Percentiles rank a stretch among this genome's conserved stretches.
Evolutionary conservation across 2,888 invertebrate genomes (phyloP).

Genomic region (Cremastobaeus sp.): DNA sequence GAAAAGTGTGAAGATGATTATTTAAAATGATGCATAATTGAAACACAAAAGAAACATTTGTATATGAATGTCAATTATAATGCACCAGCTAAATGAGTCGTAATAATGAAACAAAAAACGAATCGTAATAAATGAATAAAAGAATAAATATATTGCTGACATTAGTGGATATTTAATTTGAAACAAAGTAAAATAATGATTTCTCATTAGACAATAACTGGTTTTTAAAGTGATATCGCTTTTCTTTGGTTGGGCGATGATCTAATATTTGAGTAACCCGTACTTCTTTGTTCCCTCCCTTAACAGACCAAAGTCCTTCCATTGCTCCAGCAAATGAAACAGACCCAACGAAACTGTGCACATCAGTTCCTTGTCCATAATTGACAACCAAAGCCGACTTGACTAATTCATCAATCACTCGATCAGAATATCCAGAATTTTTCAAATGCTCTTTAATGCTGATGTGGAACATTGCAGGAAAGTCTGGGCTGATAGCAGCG

Average conservation of each 20-base stretch:
- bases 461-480: constrained; percentile 78
- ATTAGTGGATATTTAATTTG: too few species aligned
- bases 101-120: too few species aligned
- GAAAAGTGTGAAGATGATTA: too few species aligned
- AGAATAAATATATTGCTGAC: too few species aligned
- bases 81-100: too few species aligned
- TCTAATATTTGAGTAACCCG: background rate
- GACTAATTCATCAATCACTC: constrained; percentile 81
- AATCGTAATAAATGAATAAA: too few species aligned
- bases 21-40: too few species aligned
- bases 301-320: constrained; percentile 80
- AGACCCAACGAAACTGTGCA: constrained; percentile 79
- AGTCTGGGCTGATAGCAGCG: constrained; percentile 79
- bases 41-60: too few species aligned
- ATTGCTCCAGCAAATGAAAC: constrained; percentile 80
- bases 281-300: constrained; percentile 81
- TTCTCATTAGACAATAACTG: too few species aligned
- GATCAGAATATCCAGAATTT: constrained; percentile 77
- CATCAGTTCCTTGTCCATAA: constrained; percentile 81
- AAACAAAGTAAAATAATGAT: too few species aligned
- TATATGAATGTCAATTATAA: too few species aligned
- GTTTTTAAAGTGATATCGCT: too few species aligned
- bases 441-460: constrained; percentile 76
- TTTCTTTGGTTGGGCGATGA: background rate
- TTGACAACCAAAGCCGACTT: constrained; percentile 80